Evolutionary conservation across 2,888 invertebrate genomes (phyloP).

Genomic region (Macrophya annulata): DNA sequence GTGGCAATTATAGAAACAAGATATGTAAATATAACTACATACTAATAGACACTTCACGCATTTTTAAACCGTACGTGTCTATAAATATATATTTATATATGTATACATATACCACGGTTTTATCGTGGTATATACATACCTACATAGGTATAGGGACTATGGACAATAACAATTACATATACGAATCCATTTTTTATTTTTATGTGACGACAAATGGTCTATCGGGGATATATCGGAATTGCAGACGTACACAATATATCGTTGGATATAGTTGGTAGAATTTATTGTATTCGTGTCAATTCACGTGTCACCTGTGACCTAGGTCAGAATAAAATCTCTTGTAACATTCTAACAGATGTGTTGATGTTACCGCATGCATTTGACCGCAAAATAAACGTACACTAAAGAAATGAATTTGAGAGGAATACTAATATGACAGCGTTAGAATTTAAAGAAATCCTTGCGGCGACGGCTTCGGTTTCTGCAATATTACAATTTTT

Average conservation of each 20-base stretch:
- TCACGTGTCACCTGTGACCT: not conserved
- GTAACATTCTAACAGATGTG: not conserved
- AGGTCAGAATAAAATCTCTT: not conserved
- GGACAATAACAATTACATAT: no score
- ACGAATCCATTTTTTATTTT: not conserved
- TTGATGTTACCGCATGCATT: not conserved
- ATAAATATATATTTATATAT: no score
- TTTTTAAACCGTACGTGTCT: not conserved
- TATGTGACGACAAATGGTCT: not conserved
- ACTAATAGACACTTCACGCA: not conserved
- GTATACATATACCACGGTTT: no score
- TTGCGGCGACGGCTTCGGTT: conserved; percentile 85
- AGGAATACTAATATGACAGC: conserved; percentile 73
- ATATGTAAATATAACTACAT: not conserved
- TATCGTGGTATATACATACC: no score
- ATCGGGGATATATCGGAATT: not conserved
- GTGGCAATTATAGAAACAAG: not conserved
- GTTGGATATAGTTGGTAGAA: not conserved
- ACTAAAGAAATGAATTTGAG: not conserved
- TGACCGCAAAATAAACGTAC: not conserved
- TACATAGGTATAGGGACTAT: no score
- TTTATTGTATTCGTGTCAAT: conserved; percentile 3
- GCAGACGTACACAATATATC: not conserved
- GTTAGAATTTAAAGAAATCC: conserved; percentile 78
- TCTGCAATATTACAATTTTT: conserved; percentile 92